Evolutionary conservation across 2,888 invertebrate genomes (phyloP).

Genomic region (Macrosoma leucophasiata): DNA sequence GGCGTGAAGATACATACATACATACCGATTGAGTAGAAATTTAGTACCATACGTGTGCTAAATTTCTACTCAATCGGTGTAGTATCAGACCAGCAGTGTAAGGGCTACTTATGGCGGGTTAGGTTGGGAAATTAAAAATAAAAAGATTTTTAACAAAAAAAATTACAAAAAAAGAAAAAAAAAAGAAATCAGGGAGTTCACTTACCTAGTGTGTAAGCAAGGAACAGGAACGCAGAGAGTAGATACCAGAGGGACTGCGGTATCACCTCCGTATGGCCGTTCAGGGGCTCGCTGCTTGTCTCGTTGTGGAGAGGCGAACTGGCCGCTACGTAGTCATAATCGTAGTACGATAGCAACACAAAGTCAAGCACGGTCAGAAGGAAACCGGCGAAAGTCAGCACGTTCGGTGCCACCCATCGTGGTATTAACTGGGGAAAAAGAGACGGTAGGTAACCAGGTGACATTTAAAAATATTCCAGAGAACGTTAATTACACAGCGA

Average conservation of each 20-base stretch:
- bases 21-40: too few species aligned
- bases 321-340: conserved; percentile 90
- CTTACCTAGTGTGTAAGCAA: conserved; percentile 96
- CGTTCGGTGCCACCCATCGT: conserved; percentile 97
- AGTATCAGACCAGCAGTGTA: too few species aligned
- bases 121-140: conserved; percentile 4
- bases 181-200: conserved; percentile 12
- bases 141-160: conserved; percentile 1
- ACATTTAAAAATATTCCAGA: too few species aligned
- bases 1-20: too few species aligned
- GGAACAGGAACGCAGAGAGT: conserved; percentile 91
- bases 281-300: conserved; percentile 41
- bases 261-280: conserved; percentile 68
- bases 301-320: conserved; percentile 60
- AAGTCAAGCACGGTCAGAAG: conserved; percentile 92
- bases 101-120: too few species aligned
- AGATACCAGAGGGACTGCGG: conserved; percentile 91
- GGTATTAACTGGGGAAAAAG: conserved; percentile 85
- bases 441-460: too few species aligned
- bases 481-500: too few species aligned
- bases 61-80: too few species aligned
- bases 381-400: conserved; percentile 96
- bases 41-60: too few species aligned
- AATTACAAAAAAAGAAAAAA: neutral
- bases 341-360: conserved; percentile 88